Conservation (phyloP, 2,113 vertebrate genomes). For the Mesitornis unicolor region DNA sequence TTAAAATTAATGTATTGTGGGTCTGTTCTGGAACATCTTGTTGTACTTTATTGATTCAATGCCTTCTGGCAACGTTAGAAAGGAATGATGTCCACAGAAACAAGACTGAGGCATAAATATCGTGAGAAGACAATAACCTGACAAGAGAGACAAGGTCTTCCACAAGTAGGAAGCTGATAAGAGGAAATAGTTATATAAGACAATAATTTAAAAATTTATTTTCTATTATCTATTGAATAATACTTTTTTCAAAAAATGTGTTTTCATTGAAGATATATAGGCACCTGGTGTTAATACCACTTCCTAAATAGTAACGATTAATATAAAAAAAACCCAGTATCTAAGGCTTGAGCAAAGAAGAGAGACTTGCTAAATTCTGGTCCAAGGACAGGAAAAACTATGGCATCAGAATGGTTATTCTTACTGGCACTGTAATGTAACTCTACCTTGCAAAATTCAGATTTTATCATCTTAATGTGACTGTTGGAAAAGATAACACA, state of each 20-base stretch:
- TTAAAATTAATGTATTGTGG: not conserved
- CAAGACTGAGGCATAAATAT: not conserved
- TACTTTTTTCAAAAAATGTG: not conserved
- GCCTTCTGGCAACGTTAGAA: not conserved
- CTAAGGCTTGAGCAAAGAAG: not conserved
- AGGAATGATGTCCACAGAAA: not conserved
- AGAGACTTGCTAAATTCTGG: not conserved
- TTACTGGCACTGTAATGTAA: not conserved
- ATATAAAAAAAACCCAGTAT: not conserved
- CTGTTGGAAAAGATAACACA: not conserved
- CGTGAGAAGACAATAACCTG: not conserved
- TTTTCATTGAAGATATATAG: not conserved
- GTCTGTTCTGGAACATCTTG: not conserved
- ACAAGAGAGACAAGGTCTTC: not conserved
- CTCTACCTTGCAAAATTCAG: not conserved
- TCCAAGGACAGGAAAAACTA: not conserved
- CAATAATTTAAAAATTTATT: not conserved
- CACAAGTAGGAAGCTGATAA: not conserved
- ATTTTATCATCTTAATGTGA: not conserved
- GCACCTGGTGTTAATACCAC: not conserved
- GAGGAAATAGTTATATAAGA: not conserved
- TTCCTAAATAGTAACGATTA: not conserved
- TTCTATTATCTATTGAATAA: not conserved
- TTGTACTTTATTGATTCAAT: not conserved
- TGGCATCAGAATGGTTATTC: not conserved